These are phyloP conservation scores for Oxycera nigricornis DNA, from an alignment of 2,888 invertebrate genomes.

Conservation along the genomic window DNA sequence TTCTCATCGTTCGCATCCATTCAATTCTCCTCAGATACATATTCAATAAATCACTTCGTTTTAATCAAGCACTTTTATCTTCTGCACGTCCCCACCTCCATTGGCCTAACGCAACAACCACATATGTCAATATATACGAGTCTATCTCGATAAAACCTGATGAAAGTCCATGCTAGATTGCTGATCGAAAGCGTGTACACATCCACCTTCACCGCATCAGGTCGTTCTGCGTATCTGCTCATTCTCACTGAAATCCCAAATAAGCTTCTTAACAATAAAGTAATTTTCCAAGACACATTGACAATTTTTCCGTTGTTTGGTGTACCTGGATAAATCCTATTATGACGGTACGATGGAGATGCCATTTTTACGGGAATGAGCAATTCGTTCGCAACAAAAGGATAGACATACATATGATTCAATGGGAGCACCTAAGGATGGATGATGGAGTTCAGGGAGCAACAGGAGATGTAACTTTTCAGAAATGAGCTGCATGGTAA, in stretches of 20 bases:
- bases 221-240: background rate
- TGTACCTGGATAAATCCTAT: background rate
- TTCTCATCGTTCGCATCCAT: background rate
- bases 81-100: no score
- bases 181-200: background rate
- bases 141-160: no score
- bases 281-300: conserved; percentile 7
- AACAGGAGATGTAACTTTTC: no score
- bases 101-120: no score
- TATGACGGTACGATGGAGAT: background rate
- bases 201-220: background rate
- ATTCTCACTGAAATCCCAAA: background rate
- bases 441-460: no score
- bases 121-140: no score
- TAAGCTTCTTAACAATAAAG: conserved; percentile 26
- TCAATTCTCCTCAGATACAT: background rate
- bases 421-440: no score
- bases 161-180: background rate
- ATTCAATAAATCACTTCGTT: background rate
- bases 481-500: no score
- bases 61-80: background rate
- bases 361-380: background rate
- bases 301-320: background rate
- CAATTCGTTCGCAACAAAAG: no score
- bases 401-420: no score